Evolutionary conservation across 35 echinoderm and acorn worm genomes (phyloP), one percentile per base, ranked within the genome.

Genomic region (Apostichopus californicus): DNA sequence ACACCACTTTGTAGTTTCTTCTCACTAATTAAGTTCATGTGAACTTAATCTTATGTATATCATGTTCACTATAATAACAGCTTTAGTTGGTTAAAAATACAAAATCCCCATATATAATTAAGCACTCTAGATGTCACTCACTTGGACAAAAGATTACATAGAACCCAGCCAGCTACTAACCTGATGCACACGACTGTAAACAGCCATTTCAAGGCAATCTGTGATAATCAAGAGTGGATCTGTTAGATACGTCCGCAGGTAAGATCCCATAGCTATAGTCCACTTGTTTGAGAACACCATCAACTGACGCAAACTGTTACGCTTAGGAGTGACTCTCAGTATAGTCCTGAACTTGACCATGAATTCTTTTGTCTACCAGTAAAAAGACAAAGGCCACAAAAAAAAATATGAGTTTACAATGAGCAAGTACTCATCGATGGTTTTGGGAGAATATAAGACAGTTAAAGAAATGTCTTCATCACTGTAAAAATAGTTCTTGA

Each of bases 221-320:
- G 97, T 93, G 9, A 96, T 86, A 13, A 92, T 78, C 6, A 99
- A 92, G 9, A 96, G 61, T 24, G 95, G 97, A 80, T 99, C 94
- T 5, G 91, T 78, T 84, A 95, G 57, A 81, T 95, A 99, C 14
- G 88, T 89, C 12, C 89, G 73, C 53, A 99, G n/a, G 22, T 93
- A 96, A 11, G 97, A 96, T 4, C 93, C 85, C 9, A 99, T 72
- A 0, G 89, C 92, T 15, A 87, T 17, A 9, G 95, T 94, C 97
- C 97, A 99, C 34, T 91, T 77, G 58, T 88, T 79, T 8, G 95
- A 81, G 57, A 99, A 96, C 18, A 95, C 92, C 56, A 99, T 23
- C 15, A 96, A 90, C 59, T 99, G 97, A 8, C 93, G 20, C 46
- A 93, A 90, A 22, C 92, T 83, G 53, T 82, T 94, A 20, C 95